Evolutionary conservation across 2,113 vertebrate genomes (phyloP), one percentile per base, ranked within the genome.

Genomic region (Trichomycterus rosablanca): DNA sequence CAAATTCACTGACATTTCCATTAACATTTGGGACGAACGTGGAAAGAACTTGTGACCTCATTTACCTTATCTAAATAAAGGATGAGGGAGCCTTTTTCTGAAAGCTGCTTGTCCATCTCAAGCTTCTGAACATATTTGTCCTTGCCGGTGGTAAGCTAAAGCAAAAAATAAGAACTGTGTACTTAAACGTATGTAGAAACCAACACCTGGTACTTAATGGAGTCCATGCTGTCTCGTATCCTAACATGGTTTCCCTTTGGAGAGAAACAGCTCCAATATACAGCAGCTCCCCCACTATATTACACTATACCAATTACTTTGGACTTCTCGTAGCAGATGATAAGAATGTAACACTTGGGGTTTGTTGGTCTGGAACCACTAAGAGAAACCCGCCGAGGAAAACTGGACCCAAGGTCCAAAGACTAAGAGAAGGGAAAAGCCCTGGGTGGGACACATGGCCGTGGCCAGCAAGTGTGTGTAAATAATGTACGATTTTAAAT

Each of bases 11-110:
- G 6, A 12, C 11, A 12, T 37, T 37, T 37, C 30, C 7, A 30
- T 7, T 7, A 30, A 7, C 3, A 37, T 7, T 37, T 2, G 6
- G 34, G 34, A 37, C 3, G 11, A 7, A 37, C 3, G 11, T 37
- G 11, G 11, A 37, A 37, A 12, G 3, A 37, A 7, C 7, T 11
- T 4, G 34, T 37, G 3, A 7, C 11, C 7, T 10, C 3, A 37
- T 10, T 7, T 46, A 93, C 93, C 84, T 89, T 90, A 42, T 93
- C 78, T 15, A 95, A 67, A 76, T 95, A 94, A 52, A 95, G 78
- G 76, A 95, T 75, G 53, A 95, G 78, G 0, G 91, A 92, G 52
- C 88, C 87, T 71, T 73, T 83, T 1, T 83, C 79, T 0, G 81
- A 80, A 18, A 76, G 51, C 0, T 0, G 68, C 3, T 73, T 84